These are phyloP conservation scores for Euzophera pinguis DNA, from an alignment of 2,888 invertebrate species.

Conservation along the genomic window DNA sequence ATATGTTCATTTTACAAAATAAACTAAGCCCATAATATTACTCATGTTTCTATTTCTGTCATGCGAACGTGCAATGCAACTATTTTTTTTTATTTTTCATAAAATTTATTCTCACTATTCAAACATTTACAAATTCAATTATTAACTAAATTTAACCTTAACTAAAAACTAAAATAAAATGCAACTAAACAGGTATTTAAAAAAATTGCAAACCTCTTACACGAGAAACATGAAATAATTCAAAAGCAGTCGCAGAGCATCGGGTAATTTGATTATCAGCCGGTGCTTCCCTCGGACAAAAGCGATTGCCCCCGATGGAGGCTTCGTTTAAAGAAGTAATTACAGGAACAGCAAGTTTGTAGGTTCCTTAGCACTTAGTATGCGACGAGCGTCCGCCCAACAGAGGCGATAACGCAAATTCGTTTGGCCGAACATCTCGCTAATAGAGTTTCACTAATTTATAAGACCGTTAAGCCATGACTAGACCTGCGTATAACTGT, in stretches of 20 bases:
- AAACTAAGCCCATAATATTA: too few relatives aligned
- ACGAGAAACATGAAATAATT: slow-evolving; percentile 58
- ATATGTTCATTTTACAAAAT: too few relatives aligned
- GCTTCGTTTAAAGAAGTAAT: slow-evolving; percentile 77
- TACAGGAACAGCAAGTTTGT: slow-evolving; percentile 67
- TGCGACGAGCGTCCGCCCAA: slow-evolving; percentile 62
- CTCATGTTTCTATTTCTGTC: too few relatives aligned
- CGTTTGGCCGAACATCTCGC: slow-evolving; percentile 76
- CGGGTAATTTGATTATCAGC: slow-evolving; percentile 61
- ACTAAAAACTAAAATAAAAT: too few relatives aligned
- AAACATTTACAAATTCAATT: too few relatives aligned
- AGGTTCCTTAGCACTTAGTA: slow-evolving; percentile 62
- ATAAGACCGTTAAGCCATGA: slow-evolving; percentile 71
- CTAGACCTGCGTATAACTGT: slow-evolving; percentile 63
- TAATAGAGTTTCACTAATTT: slow-evolving; percentile 80
- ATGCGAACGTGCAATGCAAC: too few relatives aligned
- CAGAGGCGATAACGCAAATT: slow-evolving; percentile 78
- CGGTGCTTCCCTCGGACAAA: slow-evolving; percentile 55
- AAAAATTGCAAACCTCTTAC: slow-evolving; percentile 44
- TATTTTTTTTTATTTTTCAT: too few relatives aligned
- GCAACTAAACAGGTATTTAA: not conserved
- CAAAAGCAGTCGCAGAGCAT: slow-evolving; percentile 27
- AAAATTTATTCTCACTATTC: too few relatives aligned
- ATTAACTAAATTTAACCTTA: too few relatives aligned
- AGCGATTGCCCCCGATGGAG: slow-evolving; percentile 56